A percentile compares a stretch with the other conserved stretches of the same genome.
These are phyloP conservation scores for Shinisaurus crocodilurus DNA, from an alignment of 2,113 vertebrate species.

Conservation along the genomic window DNA sequence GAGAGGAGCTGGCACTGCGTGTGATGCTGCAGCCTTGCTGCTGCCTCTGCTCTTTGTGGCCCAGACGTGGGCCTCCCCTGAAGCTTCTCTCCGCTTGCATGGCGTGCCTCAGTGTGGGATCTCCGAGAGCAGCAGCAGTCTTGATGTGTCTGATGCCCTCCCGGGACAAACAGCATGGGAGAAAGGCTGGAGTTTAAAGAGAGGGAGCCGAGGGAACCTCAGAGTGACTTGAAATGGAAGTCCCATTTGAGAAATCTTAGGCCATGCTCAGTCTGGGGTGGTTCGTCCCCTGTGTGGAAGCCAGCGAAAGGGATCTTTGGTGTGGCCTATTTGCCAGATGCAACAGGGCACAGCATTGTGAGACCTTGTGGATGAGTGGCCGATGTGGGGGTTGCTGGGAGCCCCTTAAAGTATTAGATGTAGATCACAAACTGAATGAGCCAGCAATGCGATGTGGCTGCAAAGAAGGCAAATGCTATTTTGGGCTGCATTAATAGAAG, in stretches of 20 bases:
- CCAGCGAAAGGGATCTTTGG: background rate
- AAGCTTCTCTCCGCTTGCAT: background rate
- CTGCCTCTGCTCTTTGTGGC: too few species aligned
- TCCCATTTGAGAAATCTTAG: background rate
- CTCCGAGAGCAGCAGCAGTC: background rate
- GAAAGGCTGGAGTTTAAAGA: background rate
- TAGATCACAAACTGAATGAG: too few species aligned
- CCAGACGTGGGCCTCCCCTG: background rate
- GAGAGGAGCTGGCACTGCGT: too few species aligned
- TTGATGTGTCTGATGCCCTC: background rate
- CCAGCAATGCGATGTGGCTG: too few species aligned
- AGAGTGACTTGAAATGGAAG: too few species aligned
- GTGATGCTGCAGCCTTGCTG: too few species aligned
- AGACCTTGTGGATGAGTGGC: background rate
- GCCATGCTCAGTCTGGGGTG: background rate
- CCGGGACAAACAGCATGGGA: too few species aligned
- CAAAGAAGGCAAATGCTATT: too few species aligned
- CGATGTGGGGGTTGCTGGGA: background rate
- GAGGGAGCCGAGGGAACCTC: background rate
- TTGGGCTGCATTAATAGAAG: too few species aligned
- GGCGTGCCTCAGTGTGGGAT: background rate
- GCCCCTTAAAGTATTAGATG: too few species aligned
- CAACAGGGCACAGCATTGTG: background rate
- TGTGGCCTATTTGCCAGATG: background rate
- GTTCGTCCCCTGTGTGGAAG: background rate